phyloP scores from a whole-genome alignment of 2,113 vertebrate genomes.

The Caretta caretta region DNA sequence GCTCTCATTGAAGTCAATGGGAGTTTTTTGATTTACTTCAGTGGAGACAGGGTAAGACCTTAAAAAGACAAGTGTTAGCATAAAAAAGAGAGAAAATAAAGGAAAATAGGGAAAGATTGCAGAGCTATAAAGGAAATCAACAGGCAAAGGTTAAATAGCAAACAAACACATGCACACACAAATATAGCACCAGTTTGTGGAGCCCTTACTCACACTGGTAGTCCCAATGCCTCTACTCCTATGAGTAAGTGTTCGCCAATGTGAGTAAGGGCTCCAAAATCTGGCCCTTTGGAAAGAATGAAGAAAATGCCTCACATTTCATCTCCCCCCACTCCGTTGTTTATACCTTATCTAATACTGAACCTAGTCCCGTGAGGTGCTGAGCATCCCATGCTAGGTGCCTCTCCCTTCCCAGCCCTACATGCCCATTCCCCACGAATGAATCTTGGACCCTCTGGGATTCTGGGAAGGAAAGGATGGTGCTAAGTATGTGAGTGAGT shows the following conservation, averaged over 20 bases:
- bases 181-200: background rate
- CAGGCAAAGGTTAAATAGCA: conserved; percentile 44
- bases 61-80: conserved; percentile 45
- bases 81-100: conserved; percentile 34
- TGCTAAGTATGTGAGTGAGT: background rate
- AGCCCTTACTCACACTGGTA: background rate
- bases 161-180: background rate
- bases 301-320: background rate
- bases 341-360: background rate
- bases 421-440: accelerated
- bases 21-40: conserved; percentile 42
- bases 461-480: accelerated
- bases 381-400: background rate
- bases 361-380: background rate
- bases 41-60: conserved; percentile 2
- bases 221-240: background rate
- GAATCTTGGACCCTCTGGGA: background rate
- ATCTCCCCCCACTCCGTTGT: background rate
- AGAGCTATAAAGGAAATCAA: conserved; percentile 31
- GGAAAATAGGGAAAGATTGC: conserved; percentile 58
- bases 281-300: background rate
- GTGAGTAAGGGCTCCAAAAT: background rate
- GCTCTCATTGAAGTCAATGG: conserved; percentile 30
- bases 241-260: accelerated
- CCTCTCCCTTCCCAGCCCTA: accelerated